A percentile compares a stretch with the other conserved stretches of the same genome.
Conservation (phyloP, 2,888 invertebrate genomes). For the Tetropium fuscum region DNA sequence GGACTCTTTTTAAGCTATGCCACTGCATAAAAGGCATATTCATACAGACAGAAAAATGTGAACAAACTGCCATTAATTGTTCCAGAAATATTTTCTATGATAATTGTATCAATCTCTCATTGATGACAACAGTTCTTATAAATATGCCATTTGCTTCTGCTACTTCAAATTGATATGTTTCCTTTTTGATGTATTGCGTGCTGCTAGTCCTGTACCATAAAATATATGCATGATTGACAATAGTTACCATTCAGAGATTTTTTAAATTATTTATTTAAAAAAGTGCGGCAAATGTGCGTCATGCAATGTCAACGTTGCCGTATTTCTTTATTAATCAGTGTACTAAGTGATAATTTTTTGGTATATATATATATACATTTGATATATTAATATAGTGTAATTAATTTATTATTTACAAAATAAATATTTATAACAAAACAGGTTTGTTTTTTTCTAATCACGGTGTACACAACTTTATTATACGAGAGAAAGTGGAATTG, state of each 20-base stretch:
- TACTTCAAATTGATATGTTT: constrained; percentile 6
- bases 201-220: constrained; percentile 37
- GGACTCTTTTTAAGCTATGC: constrained; percentile 1
- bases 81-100: neutral
- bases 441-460: constrained; percentile 11
- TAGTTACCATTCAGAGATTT: constrained; percentile 52
- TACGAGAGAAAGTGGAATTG: too few relatives aligned
- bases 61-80: too few relatives aligned
- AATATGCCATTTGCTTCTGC: constrained; percentile 20
- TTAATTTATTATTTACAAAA: constrained; percentile 52
- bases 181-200: constrained; percentile 24
- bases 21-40: constrained; percentile 20
- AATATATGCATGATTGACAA: constrained; percentile 52
- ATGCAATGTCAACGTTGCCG: constrained; percentile 35
- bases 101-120: neutral
- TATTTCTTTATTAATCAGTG: constrained; percentile 45
- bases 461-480: too few relatives aligned
- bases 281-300: constrained; percentile 28
- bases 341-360: constrained; percentile 53
- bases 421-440: constrained; percentile 44
- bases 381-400: constrained; percentile 48
- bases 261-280: constrained; percentile 35
- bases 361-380: constrained; percentile 51
- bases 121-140: neutral
- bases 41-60: neutral